phyloP scores from a whole-genome alignment of 1,140 invertebrate genomes.

The Caenorhabditis brenneri region DNA sequence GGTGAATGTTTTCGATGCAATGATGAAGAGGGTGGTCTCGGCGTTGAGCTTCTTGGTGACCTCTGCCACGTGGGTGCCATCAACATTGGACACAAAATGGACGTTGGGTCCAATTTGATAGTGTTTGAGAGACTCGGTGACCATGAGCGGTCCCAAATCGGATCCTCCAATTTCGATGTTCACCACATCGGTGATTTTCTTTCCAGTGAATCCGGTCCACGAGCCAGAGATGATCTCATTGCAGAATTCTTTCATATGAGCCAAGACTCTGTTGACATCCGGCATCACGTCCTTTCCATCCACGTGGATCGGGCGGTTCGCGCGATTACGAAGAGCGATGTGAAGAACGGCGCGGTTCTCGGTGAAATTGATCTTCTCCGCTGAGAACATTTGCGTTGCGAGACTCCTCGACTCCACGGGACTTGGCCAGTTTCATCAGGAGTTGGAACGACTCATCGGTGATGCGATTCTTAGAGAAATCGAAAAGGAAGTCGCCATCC shows the following conservation, averaged over 20 bases:
- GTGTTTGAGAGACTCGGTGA: constrained; percentile 93
- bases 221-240: constrained; percentile 76
- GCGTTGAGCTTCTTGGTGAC: constrained; percentile 87
- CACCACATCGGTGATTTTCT: constrained; percentile 93
- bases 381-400: constrained; percentile 91
- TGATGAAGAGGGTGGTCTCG: constrained; percentile 94
- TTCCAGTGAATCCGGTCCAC: constrained; percentile 89
- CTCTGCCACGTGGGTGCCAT: constrained; percentile 96
- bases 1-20: constrained; percentile 98
- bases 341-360: constrained; percentile 94
- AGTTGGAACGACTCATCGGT: constrained; percentile 78
- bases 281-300: constrained; percentile 90
- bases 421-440: constrained; percentile 77
- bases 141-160: constrained; percentile 96
- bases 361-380: constrained; percentile 95
- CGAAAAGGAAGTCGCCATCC: constrained; percentile 77
- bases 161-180: constrained; percentile 99
- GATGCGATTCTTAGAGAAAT: constrained; percentile 95
- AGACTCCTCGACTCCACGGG: constrained; percentile 82
- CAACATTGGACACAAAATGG: constrained; percentile 98
- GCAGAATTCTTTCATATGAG: constrained; percentile 93
- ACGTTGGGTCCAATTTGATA: constrained; percentile 85
- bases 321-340: constrained; percentile 86
- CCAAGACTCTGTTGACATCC: constrained; percentile 86
- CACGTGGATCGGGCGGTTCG: constrained; percentile 81